These are phyloP conservation scores for Xanthorhoe designata DNA, from an alignment of 2,888 invertebrate species.

Conservation along the genomic window DNA sequence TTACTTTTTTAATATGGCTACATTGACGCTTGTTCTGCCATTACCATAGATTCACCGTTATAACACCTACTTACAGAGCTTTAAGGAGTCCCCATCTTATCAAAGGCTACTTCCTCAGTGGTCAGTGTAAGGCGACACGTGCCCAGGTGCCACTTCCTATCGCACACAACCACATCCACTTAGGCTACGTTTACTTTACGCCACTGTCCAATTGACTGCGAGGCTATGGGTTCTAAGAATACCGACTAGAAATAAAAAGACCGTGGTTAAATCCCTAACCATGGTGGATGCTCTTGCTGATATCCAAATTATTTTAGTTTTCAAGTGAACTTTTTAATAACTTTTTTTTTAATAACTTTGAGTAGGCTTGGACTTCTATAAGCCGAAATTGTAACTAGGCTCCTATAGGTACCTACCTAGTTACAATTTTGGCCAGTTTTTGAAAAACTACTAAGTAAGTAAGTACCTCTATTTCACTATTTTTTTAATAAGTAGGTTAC, in stretches of 20 bases:
- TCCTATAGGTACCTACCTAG: too few species aligned
- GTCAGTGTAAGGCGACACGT: slow-evolving; percentile 39
- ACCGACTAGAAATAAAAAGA: not conserved
- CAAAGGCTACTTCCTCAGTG: slow-evolving; percentile 27
- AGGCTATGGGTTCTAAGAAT: not conserved
- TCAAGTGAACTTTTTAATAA: too few species aligned
- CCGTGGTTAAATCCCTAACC: too few species aligned
- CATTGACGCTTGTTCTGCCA: not conserved
- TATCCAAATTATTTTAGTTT: too few species aligned
- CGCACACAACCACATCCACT: slow-evolving; percentile 61
- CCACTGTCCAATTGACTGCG: not conserved
- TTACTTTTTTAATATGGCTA: not conserved
- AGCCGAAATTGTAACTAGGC: too few species aligned
- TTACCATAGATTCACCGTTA: not conserved
- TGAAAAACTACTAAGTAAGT: too few species aligned
- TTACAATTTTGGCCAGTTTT: too few species aligned
- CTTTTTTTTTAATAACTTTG: too few species aligned
- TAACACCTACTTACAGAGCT: not conserved
- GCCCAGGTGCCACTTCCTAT: slow-evolving; percentile 72
- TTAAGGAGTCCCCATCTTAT: slow-evolving; percentile 6
- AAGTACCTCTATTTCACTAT: too few species aligned
- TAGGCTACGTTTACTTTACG: slow-evolving; percentile 22
- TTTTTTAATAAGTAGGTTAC: too few species aligned
- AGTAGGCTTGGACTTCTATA: too few species aligned
- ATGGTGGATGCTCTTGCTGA: too few species aligned